Conservation (phyloP, 2,113 vertebrate species). For the Toxotes jaculatrix region DNA sequence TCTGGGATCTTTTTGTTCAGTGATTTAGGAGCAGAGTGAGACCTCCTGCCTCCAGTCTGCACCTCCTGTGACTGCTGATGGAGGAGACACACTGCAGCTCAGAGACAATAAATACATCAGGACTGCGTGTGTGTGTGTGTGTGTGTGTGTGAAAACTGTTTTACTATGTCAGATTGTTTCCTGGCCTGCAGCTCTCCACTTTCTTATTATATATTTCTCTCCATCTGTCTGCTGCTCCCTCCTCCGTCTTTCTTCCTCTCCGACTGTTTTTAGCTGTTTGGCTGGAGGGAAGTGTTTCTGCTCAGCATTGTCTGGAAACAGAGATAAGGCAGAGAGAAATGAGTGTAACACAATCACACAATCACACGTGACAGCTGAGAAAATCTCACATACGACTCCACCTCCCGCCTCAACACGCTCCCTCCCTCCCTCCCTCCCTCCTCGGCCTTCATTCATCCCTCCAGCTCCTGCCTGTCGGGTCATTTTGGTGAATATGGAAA, state of each 20-base stretch:
- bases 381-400: neutral
- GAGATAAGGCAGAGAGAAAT: neutral
- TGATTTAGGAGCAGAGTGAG: constrained; percentile 53
- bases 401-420: too few species aligned
- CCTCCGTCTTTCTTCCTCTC: too few species aligned
- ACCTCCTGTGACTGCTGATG: constrained; percentile 14
- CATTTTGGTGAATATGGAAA: too few species aligned
- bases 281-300: neutral
- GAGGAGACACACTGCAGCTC: neutral
- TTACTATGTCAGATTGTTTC: too few species aligned
- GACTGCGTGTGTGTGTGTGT: neutral
- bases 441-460: too few species aligned
- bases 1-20: constrained; percentile 11
- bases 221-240: neutral
- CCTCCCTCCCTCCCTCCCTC: too few species aligned
- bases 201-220: neutral
- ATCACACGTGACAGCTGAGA: neutral
- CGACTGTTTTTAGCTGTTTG: neutral
- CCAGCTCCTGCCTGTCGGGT: too few species aligned
- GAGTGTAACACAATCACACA: neutral
- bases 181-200: too few species aligned
- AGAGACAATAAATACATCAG: neutral
- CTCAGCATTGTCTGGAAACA: neutral
- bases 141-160: neutral
- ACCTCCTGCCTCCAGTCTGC: constrained; percentile 26